A percentile compares a stretch with the other conserved stretches of the same genome.
These are phyloP conservation scores for Ascaphus truei DNA, from an alignment of 2,113 vertebrate genomes.

Conservation along the genomic window DNA sequence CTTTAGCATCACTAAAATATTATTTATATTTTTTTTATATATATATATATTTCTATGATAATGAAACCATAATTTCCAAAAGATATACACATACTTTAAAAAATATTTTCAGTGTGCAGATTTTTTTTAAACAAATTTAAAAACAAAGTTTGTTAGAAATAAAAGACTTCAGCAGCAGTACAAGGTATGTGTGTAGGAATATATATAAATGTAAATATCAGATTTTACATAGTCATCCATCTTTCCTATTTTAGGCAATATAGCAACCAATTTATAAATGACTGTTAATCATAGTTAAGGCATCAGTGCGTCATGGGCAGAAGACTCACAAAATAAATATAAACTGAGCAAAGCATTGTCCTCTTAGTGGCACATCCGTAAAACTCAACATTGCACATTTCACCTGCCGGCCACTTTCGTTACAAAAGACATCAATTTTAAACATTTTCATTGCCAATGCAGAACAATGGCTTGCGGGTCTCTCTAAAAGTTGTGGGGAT, in stretches of 20 bases:
- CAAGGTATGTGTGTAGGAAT: slow-evolving; percentile 27
- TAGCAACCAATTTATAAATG: slow-evolving; percentile 51
- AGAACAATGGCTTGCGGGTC: slow-evolving; percentile 1
- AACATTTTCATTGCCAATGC: slow-evolving; percentile 19
- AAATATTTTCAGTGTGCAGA: slow-evolving; percentile 21
- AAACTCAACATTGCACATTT: slow-evolving; percentile 44
- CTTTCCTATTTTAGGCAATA: slow-evolving; percentile 53
- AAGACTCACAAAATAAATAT: slow-evolving; percentile 31
- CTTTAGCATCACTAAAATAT: slow-evolving; percentile 1
- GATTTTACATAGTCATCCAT: slow-evolving; percentile 41
- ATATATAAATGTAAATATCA: slow-evolving; percentile 31
- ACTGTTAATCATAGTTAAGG: slow-evolving; percentile 63
- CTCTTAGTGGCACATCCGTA: slow-evolving; percentile 39
- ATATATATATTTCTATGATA: neutral
- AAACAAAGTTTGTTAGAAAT: slow-evolving; percentile 5
- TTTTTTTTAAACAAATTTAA: slow-evolving; percentile 20
- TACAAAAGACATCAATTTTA: slow-evolving; percentile 30
- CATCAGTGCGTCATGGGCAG: slow-evolving; percentile 65
- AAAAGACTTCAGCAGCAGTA: slow-evolving; percentile 38
- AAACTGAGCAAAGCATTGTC: neutral
- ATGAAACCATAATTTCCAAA: slow-evolving; percentile 4
- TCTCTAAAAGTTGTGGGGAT: slow-evolving; percentile 36
- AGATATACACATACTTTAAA: slow-evolving; percentile 13
- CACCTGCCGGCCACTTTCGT: slow-evolving; percentile 46
- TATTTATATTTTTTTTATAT: neutral